These are phyloP conservation scores for Latrodectus geometricus DNA, from an alignment of 1,140 invertebrate genomes.

Conservation along the genomic window DNA sequence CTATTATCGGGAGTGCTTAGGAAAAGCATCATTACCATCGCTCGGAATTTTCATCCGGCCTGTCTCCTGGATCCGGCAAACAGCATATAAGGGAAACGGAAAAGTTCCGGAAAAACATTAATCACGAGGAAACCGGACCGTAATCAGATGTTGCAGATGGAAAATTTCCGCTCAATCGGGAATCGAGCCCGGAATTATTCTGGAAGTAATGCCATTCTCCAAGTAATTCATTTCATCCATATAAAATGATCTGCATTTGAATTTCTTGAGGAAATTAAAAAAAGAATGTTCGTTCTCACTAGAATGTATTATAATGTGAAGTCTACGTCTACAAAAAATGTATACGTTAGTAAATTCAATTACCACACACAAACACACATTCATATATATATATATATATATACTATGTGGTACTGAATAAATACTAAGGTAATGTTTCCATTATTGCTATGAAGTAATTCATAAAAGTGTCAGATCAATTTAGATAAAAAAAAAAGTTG, in stretches of 20 bases:
- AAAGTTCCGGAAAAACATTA: neutral
- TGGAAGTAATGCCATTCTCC: neutral
- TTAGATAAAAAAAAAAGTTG: no score
- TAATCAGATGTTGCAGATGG: constrained; percentile 1
- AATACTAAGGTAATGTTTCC: no score
- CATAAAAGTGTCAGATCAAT: no score
- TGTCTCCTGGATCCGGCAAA: neutral
- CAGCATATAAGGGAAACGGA: neutral
- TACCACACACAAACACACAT: no score
- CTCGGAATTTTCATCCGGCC: neutral
- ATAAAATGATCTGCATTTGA: neutral
- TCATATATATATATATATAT: no score
- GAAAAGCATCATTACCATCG: neutral
- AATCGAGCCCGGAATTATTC: neutral
- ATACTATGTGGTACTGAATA: no score
- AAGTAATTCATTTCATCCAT: neutral
- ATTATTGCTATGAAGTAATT: no score
- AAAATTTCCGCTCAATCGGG: neutral
- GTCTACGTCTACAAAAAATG: no score
- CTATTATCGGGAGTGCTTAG: neutral
- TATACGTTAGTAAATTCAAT: no score
- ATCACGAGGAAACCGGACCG: neutral
- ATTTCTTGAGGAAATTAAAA: neutral
- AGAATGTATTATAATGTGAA: no score
- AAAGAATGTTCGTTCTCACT: no score